These are phyloP conservation scores for Ceratosolen solmsi DNA, from an alignment of 1,140 invertebrate species.

Conservation along the genomic window DNA sequence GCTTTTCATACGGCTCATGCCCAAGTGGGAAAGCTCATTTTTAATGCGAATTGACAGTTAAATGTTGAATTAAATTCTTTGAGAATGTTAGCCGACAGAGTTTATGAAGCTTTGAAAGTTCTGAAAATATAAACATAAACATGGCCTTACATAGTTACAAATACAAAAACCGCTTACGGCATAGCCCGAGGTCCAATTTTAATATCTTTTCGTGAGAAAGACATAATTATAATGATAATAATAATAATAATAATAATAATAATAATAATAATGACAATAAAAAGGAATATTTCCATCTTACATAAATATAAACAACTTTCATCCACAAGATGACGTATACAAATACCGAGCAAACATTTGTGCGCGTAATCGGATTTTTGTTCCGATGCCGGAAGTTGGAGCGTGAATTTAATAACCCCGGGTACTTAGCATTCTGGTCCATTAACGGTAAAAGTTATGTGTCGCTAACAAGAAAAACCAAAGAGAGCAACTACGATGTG, in stretches of 20 bases:
- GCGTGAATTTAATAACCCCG: not conserved
- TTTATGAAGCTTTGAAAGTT: not conserved
- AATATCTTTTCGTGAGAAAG: too few relatives aligned
- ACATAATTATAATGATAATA: too few relatives aligned
- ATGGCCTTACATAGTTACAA: too few relatives aligned
- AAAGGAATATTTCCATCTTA: not conserved
- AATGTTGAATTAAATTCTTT: too few relatives aligned
- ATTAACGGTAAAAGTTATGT: constrained; percentile 13
- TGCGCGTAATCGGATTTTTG: not conserved
- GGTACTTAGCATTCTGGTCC: not conserved
- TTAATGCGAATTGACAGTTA: too few relatives aligned
- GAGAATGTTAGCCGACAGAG: too few relatives aligned
- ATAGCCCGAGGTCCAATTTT: too few relatives aligned
- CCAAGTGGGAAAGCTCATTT: too few relatives aligned
- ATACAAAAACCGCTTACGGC: too few relatives aligned
- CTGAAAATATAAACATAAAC: not conserved
- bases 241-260: too few relatives aligned
- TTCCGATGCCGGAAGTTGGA: not conserved
- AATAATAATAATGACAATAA: not conserved
- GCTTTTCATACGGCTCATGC: too few relatives aligned
- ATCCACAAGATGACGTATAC: not conserved
- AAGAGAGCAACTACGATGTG: not conserved
- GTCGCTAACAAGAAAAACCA: constrained; percentile 3
- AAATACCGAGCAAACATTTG: not conserved
- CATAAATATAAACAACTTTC: not conserved